Conservation (phyloP, 2,113 vertebrate genomes). For the Eleginops maclovinus region DNA sequence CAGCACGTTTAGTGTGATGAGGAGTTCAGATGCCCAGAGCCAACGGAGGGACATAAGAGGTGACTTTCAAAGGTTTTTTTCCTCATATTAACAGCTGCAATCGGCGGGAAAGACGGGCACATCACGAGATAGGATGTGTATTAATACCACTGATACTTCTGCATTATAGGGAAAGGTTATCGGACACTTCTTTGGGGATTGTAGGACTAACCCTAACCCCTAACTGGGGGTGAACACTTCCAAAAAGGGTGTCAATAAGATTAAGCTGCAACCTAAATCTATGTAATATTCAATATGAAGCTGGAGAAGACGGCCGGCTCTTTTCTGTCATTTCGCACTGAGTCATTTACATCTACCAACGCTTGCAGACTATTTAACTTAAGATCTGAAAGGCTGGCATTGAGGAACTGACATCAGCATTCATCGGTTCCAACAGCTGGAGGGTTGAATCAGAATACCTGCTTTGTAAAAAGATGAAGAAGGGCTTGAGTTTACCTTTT, state of each 20-base stretch:
- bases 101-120: not conserved
- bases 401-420: constrained; percentile 47
- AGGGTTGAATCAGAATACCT: constrained; percentile 53
- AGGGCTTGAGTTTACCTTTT: constrained; percentile 36
- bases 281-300: constrained; percentile 55
- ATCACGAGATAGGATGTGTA: not conserved
- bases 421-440: constrained; percentile 32
- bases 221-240: constrained; percentile 29
- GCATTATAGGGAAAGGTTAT: constrained; percentile 49
- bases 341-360: constrained; percentile 15
- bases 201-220: too few species aligned
- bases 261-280: constrained; percentile 52
- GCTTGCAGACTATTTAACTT: constrained; percentile 41
- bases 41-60: constrained; percentile 24
- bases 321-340: constrained; percentile 48
- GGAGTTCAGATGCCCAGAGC: constrained; percentile 54
- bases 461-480: constrained; percentile 45
- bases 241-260: constrained; percentile 34
- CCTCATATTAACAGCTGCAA: constrained; percentile 23
- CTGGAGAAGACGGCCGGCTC: constrained; percentile 28
- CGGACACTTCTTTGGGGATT: constrained; percentile 41
- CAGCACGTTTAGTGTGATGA: constrained; percentile 55
- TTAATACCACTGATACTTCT: too few species aligned
- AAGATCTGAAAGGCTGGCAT: constrained; percentile 37
- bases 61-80: constrained; percentile 49